These are phyloP conservation scores for Ethmia dodecea DNA, from an alignment of 2,888 invertebrate species.

Conservation along the genomic window DNA sequence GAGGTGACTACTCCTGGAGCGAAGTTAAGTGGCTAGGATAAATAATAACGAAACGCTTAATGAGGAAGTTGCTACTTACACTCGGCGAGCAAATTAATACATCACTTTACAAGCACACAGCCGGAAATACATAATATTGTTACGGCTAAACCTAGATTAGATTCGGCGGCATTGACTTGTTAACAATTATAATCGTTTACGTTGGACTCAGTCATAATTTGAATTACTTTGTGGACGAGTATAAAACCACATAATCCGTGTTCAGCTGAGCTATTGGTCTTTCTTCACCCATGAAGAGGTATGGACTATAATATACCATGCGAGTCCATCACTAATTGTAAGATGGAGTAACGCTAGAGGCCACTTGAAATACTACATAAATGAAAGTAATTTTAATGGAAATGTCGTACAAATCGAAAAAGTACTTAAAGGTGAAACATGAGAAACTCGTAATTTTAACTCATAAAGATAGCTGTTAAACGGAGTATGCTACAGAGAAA, in stretches of 20 bases:
- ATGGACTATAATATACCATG: no score
- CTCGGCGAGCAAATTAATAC: slow-evolving; percentile 64
- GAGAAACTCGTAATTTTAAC: slow-evolving; percentile 26
- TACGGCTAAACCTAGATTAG: slow-evolving; percentile 66
- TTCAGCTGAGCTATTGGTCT: no score
- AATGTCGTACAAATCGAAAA: no score
- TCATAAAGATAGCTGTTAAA: slow-evolving; percentile 52
- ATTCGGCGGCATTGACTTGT: no score
- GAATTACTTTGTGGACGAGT: no score
- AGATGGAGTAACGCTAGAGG: no score
- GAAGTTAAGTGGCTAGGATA: slow-evolving; percentile 48
- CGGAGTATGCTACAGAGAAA: slow-evolving; percentile 31
- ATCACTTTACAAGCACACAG: slow-evolving; percentile 66
- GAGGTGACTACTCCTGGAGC: slow-evolving; percentile 44
- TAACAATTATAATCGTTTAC: slow-evolving; percentile 54
- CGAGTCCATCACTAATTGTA: no score
- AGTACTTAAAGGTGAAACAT: not conserved
- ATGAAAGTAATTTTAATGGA: no score
- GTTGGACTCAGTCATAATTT: no score
- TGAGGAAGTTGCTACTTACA: slow-evolving; percentile 72
- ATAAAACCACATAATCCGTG: no score
- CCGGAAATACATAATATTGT: slow-evolving; percentile 64
- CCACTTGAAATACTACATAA: no score
- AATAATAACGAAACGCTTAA: slow-evolving; percentile 67
- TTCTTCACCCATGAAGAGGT: no score